Conservation (phyloP, 2,113 vertebrate genomes). For the Zapornia atra region DNA sequence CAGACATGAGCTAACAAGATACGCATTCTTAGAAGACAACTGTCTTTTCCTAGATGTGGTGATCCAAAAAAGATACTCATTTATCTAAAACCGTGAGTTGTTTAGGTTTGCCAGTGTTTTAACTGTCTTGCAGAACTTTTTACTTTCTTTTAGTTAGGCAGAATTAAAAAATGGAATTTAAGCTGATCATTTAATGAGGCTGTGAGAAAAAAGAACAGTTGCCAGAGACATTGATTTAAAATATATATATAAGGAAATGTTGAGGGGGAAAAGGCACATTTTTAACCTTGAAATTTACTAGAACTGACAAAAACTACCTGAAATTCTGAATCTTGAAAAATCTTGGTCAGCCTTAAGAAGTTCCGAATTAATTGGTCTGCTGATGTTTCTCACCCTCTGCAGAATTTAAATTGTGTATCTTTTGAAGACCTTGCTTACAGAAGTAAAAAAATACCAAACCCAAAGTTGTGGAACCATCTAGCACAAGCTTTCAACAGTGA, state of each 20-base stretch:
- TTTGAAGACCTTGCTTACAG: not conserved
- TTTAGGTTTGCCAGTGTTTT: not conserved
- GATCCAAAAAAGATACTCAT: not conserved
- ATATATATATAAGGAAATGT: not conserved
- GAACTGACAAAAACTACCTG: not conserved
- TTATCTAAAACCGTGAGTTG: not conserved
- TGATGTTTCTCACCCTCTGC: not conserved
- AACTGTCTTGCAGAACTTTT: not conserved
- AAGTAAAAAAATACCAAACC: not conserved
- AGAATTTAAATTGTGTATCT: not conserved
- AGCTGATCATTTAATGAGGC: not conserved
- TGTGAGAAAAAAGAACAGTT: not conserved
- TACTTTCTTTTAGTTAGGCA: not conserved
- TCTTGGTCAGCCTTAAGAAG: not conserved
- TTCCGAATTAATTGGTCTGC: not conserved
- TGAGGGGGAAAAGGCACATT: not conserved
- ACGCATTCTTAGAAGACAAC: not conserved
- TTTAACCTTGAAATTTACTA: not conserved
- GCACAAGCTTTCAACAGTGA: not conserved
- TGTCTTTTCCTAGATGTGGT: not conserved
- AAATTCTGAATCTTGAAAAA: not conserved
- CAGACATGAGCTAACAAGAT: not conserved
- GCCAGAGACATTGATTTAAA: not conserved
- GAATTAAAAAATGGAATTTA: not conserved
- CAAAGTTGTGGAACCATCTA: not conserved